Evolutionary conservation across 2,113 vertebrate genomes (phyloP).

Genomic region (Cacatua alba): DNA sequence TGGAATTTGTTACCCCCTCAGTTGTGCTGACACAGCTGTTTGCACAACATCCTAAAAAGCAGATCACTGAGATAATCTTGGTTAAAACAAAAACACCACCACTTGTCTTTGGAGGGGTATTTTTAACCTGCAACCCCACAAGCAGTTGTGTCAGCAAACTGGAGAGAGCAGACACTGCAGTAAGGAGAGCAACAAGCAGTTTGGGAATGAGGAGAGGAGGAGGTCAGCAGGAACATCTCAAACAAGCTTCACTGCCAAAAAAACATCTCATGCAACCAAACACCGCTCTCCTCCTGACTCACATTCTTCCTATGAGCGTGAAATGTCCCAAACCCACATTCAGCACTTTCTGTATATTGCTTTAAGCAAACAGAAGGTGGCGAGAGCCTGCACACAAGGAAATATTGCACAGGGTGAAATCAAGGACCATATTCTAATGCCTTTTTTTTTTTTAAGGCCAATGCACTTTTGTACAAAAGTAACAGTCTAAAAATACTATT

Average conservation of each 20-base stretch:
- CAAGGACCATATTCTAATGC: not conserved
- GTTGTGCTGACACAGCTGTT: not conserved
- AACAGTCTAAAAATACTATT: not conserved
- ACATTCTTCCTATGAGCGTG: not conserved
- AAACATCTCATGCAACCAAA: not conserved
- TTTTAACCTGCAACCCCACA: constrained; percentile 25
- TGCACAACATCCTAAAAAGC: not conserved
- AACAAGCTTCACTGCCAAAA: not conserved
- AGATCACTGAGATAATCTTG: not conserved
- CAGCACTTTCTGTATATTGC: not conserved
- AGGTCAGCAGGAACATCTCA: not conserved
- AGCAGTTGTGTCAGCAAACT: constrained; percentile 23
- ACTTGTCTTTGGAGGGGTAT: not conserved
- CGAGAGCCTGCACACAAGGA: not conserved
- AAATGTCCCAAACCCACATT: not conserved
- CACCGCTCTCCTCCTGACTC: not conserved
- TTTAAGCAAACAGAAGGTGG: not conserved
- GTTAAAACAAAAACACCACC: not conserved
- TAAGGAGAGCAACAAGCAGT: not conserved
- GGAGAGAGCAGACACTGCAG: not conserved
- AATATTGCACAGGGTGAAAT: not conserved
- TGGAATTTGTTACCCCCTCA: not conserved
- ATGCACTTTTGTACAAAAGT: not conserved
- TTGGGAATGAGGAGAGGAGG: not conserved
- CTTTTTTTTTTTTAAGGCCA: not conserved